Conservation (phyloP, 2,888 invertebrate genomes). For the Dicyrtoma fusca region DNA sequence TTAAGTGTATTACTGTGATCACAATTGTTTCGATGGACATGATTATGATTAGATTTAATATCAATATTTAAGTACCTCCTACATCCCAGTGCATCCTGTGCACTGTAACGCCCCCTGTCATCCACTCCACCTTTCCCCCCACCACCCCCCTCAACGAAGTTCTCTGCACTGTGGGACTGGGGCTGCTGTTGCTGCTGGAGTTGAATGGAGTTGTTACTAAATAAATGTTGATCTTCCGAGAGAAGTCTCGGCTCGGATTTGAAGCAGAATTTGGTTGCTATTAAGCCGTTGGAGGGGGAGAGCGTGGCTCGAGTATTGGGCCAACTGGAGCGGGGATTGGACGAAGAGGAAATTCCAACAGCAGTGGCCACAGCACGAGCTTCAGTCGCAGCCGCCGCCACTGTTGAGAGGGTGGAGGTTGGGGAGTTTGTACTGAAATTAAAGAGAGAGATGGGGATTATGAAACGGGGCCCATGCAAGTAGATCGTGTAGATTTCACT, state of each 20-base stretch:
- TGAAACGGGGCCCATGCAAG: slow-evolving; percentile 52
- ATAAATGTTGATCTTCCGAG: not conserved
- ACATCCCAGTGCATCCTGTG: not conserved
- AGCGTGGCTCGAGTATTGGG: slow-evolving; percentile 44
- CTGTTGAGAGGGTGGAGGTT: slow-evolving; percentile 9
- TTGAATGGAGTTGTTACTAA: not conserved
- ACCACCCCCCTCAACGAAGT: slow-evolving; percentile 1
- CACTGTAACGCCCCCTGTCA: not conserved
- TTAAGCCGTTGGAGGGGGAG: slow-evolving; percentile 19
- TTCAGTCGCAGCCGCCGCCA: slow-evolving; percentile 25
- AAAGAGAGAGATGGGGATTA: slow-evolving; percentile 53
- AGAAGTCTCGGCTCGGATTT: slow-evolving; percentile 29
- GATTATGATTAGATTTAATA: no score
- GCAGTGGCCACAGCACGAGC: slow-evolving; percentile 27
- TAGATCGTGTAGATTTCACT: slow-evolving; percentile 54
- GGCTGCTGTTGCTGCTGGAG: not conserved
- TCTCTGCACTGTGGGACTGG: slow-evolving; percentile 32
- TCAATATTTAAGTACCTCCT: not conserved
- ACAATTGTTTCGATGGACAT: slow-evolving; percentile 4
- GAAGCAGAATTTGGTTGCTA: slow-evolving; percentile 22
- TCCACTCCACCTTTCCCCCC: not conserved
- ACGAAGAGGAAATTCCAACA: slow-evolving; percentile 22
- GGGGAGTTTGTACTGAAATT: slow-evolving; percentile 39
- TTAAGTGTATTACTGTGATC: not conserved
- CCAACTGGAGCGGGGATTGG: slow-evolving; percentile 52